Conservation (phyloP, 2,113 vertebrate species). For the Psettodes erumei region DNA sequence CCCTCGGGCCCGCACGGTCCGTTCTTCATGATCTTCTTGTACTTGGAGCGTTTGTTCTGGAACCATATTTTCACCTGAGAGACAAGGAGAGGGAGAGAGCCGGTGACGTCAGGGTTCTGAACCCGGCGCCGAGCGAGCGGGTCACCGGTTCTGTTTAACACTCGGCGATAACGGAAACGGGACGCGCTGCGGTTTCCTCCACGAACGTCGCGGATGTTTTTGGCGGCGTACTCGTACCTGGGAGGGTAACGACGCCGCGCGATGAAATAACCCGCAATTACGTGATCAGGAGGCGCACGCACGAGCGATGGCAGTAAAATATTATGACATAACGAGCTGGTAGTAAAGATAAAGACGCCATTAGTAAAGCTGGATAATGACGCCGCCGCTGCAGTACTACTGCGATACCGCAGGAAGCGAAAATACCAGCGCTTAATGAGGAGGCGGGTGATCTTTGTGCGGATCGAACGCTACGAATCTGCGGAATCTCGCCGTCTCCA, state of each 20-base stretch:
- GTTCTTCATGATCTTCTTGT: constrained; percentile 95
- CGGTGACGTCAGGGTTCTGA: too few relatives aligned
- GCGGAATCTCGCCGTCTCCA: constrained; percentile 42
- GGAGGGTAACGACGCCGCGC: too few relatives aligned
- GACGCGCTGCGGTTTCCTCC: too few relatives aligned
- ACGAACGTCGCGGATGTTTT: too few relatives aligned
- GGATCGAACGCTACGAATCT: too few relatives aligned
- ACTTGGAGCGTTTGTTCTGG: constrained; percentile 87
- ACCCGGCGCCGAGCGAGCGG: too few relatives aligned
- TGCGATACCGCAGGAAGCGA: background rate
- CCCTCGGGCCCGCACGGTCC: constrained; percentile 83
- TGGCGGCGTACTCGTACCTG: too few relatives aligned
- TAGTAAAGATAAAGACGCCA: background rate
- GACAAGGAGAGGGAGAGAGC: constrained; percentile 9
- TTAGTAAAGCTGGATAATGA: background rate
- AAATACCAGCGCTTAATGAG: background rate
- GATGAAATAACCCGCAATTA: background rate
- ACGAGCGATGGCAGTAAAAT: too few relatives aligned
- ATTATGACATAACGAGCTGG: background rate
- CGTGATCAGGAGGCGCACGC: background rate
- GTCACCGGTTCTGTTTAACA: too few relatives aligned
- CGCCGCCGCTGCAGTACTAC: background rate
- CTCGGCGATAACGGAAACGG: too few relatives aligned
- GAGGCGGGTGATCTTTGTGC: too few relatives aligned
- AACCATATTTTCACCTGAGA: constrained; percentile 95